Conservation (phyloP, 2,888 invertebrate species). For the Drosophila infuscata region DNA sequence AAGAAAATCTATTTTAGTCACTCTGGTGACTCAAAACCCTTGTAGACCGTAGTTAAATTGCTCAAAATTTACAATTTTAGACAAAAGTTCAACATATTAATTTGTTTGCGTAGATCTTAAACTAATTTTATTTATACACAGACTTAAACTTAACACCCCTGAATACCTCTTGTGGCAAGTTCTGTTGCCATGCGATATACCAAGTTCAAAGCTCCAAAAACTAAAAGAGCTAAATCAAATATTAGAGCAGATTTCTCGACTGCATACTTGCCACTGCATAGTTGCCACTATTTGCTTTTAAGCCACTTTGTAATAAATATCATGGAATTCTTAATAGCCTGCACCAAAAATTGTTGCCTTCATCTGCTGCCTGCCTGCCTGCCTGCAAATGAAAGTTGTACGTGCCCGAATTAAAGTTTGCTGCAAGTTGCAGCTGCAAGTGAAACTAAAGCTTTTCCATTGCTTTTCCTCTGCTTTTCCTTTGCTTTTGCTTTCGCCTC, state of each 20-base stretch:
- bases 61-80: background rate
- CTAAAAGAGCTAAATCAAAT: slow-evolving; percentile 34
- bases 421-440: slow-evolving; percentile 6
- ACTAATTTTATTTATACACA: background rate
- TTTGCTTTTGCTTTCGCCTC: slow-evolving; percentile 5
- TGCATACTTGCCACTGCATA: slow-evolving; percentile 37
- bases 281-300: slow-evolving; percentile 25
- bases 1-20: background rate
- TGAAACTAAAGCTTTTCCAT: slow-evolving; percentile 8
- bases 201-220: slow-evolving; percentile 4
- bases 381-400: slow-evolving; percentile 54
- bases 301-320: slow-evolving; percentile 66
- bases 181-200: slow-evolving; percentile 5
- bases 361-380: slow-evolving; percentile 17
- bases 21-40: background rate
- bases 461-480: slow-evolving; percentile 1
- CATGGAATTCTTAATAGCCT: slow-evolving; percentile 74
- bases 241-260: slow-evolving; percentile 43
- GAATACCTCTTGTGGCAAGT: background rate
- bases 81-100: background rate
- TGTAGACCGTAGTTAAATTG: background rate
- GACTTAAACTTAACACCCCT: background rate
- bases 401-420: slow-evolving; percentile 73
- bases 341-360: slow-evolving; percentile 49
- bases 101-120: background rate